phyloP scores from a whole-genome alignment of 2,888 invertebrate genomes.

The Meloe dianella region DNA sequence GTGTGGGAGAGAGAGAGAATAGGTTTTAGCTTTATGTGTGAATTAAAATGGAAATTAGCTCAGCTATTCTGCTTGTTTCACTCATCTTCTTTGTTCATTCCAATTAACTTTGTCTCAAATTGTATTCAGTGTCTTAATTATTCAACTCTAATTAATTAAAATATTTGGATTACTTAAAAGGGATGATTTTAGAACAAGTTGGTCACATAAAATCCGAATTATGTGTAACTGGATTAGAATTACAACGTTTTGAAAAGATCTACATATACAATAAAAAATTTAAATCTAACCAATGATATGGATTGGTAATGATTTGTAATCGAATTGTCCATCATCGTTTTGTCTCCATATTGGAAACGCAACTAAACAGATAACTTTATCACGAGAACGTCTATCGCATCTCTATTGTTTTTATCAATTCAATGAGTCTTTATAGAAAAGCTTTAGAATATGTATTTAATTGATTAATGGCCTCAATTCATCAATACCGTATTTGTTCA shows the following conservation, averaged over 20 bases:
- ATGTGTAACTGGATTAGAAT: background rate
- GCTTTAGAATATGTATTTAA: background rate
- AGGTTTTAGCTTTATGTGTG: background rate
- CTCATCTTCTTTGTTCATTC: constrained; percentile 39
- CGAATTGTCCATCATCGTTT: no score
- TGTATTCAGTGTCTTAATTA: constrained; percentile 46
- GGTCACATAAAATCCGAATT: background rate
- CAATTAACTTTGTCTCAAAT: constrained; percentile 47
- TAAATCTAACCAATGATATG: no score
- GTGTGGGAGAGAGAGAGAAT: background rate
- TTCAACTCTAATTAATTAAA: constrained; percentile 47
- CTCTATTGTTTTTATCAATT: constrained; percentile 23
- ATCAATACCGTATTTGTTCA: constrained; percentile 9
- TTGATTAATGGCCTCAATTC: background rate
- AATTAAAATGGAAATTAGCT: constrained; percentile 35
- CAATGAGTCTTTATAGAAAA: constrained; percentile 17
- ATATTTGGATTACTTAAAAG: constrained; percentile 36
- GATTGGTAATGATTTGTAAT: no score
- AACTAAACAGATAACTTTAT: constrained; percentile 1
- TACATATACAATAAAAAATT: background rate
- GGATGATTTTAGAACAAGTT: constrained; percentile 6
- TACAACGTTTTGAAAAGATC: constrained; percentile 19
- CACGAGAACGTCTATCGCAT: constrained; percentile 10
- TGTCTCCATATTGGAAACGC: no score
- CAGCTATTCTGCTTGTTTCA: constrained; percentile 17